Percentiles rank a stretch among this genome's conserved stretches.
These are phyloP conservation scores for Onthophagus taurus DNA, from an alignment of 1,140 invertebrate species.

Conservation along the genomic window DNA sequence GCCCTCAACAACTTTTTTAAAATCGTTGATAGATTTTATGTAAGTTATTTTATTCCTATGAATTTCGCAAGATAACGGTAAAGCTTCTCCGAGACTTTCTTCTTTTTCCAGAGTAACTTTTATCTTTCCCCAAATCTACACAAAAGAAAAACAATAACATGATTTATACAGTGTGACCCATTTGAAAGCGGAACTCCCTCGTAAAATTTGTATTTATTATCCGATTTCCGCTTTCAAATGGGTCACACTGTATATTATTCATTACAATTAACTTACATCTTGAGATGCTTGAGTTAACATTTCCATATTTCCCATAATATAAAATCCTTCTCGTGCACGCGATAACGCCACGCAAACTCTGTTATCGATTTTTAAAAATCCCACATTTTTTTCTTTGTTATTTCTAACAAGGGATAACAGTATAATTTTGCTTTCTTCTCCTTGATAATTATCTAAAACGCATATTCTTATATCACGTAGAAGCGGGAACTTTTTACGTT, in stretches of 20 bases:
- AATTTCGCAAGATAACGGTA: constrained; percentile 42
- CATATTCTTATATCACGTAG: constrained; percentile 47
- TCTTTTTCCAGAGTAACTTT: constrained; percentile 37
- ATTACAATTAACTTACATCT: constrained; percentile 24
- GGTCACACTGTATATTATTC: no score
- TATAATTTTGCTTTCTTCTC: constrained; percentile 78
- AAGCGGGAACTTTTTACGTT: constrained; percentile 34
- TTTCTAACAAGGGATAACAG: constrained; percentile 74
- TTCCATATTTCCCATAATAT: constrained; percentile 44
- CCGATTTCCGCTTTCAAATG: no score
- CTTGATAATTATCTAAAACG: constrained; percentile 76
- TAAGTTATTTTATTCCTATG: constrained; percentile 36
- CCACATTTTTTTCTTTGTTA: constrained; percentile 56
- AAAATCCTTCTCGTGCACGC: constrained; percentile 63
- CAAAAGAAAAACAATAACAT: constrained; percentile 5
- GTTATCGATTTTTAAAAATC: constrained; percentile 67
- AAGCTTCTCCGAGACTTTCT: constrained; percentile 36
- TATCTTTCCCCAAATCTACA: constrained; percentile 45
- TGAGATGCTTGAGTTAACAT: no score
- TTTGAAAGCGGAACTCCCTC: no score
- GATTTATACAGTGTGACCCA: no score
- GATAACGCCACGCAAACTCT: constrained; percentile 78
- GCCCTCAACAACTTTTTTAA: constrained; percentile 42
- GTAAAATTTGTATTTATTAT: no score
- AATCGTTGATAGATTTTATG: constrained; percentile 34